These are phyloP conservation scores for Coranthus polyacanthus DNA, from an alignment of 2,797 vertebrate genomes.

Conservation along the genomic window DNA sequence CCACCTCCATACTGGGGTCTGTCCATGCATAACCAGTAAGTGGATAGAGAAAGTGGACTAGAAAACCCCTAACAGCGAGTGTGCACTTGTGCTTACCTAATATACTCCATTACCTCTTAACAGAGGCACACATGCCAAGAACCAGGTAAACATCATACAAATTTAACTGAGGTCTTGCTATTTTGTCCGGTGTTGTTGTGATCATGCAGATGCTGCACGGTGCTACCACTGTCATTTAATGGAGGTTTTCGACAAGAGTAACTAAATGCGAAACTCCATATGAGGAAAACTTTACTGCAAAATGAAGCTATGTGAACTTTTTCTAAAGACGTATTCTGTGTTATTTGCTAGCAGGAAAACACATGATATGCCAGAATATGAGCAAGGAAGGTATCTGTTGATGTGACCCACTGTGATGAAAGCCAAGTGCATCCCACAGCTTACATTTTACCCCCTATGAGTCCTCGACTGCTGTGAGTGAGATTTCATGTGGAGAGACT, in stretches of 20 bases:
- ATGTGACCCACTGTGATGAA: not conserved
- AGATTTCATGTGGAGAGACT: not conserved
- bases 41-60: conserved; percentile 19
- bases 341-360: not conserved
- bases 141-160: conserved; percentile 24
- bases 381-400: conserved; percentile 1
- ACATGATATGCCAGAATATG: too few relatives aligned
- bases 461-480: not conserved
- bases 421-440: not conserved
- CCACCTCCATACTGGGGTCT: too few relatives aligned
- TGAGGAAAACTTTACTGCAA: not conserved
- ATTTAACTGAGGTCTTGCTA: not conserved
- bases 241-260: not conserved
- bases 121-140: conserved; percentile 10
- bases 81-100: conserved; percentile 29
- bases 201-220: not conserved
- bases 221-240: not conserved
- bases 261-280: not conserved
- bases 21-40: conserved; percentile 6
- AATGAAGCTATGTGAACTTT: too few relatives aligned
- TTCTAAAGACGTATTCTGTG: not conserved
- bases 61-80: conserved; percentile 15
- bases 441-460: not conserved
- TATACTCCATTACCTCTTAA: conserved; percentile 37
- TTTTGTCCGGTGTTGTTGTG: conserved; percentile 12